These are phyloP conservation scores for Solenodon paradoxus DNA, from an alignment of 2,113 vertebrate species.

Conservation along the genomic window DNA sequence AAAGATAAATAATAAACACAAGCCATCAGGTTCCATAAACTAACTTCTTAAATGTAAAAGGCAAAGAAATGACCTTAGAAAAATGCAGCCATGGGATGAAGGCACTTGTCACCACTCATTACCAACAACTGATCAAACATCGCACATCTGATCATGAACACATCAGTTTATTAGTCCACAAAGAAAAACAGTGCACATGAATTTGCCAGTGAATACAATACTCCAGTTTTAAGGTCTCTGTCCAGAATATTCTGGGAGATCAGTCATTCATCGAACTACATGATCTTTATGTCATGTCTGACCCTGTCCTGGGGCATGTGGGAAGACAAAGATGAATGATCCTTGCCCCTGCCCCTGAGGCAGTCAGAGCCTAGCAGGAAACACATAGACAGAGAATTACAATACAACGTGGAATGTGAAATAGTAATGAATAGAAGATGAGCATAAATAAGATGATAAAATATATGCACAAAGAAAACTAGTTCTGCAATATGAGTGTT, in stretches of 20 bases:
- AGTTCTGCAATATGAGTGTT: background rate
- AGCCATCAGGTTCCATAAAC: conserved; percentile 23
- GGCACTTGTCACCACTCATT: background rate
- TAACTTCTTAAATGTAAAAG: conserved; percentile 43
- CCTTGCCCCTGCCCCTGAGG: background rate
- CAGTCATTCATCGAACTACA: background rate
- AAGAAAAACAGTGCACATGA: background rate
- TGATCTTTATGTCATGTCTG: background rate
- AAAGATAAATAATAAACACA: conserved; percentile 44
- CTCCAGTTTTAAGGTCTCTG: background rate
- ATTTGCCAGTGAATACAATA: background rate
- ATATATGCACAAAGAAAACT: background rate
- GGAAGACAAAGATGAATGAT: background rate
- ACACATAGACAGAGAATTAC: background rate
- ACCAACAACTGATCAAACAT: background rate
- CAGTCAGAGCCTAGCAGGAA: background rate
- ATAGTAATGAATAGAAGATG: background rate
- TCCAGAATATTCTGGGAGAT: background rate
- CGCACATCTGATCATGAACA: background rate
- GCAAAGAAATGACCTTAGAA: conserved; percentile 39
- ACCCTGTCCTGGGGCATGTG: background rate
- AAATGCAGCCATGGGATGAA: background rate
- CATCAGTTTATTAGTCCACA: background rate
- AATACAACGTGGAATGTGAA: background rate
- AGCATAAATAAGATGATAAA: background rate